Base-by-base conservation (phyloP, 2,797 vertebrate genomes). In the Spheniscus humboldti region DNA sequence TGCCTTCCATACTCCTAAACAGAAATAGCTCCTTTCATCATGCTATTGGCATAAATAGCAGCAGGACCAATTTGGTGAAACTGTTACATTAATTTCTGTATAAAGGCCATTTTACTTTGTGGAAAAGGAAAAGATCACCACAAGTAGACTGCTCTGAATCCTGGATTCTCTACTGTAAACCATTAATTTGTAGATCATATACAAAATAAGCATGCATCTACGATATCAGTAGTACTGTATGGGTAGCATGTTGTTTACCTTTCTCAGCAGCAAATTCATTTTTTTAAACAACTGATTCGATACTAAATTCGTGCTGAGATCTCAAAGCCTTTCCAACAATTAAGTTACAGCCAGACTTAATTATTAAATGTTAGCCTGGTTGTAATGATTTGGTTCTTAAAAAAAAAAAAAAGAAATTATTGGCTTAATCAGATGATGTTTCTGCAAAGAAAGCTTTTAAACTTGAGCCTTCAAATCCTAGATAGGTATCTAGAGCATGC, bases 21-120 rank as follows among this genome's bases (percentile, higher is more conserved):
- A 91, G 37, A 94, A 93, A 85, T 74, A 91, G 6, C 45, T 96
- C 19, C 45, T 96, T 96, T 87, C 41, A 64, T 91, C 84, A 55
- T 20, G 30, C 9, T 77, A 39, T 64, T 87, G 77, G 53, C 69
- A 83, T 75, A 94, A 96, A 87, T 37, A 88, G 27, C 56, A 93
- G 19, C 69, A 97, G 84, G 39, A 73, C 24, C 31, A 72, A 73
- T 87, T 64, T 83, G 19, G n/a, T 59, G 15, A 85, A 96, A 76
- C 20, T 28, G 47, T 63, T 73, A 47, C 17, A 91, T 74, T 73
- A 86, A 91, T 94, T 96, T 93, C 33, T 28, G 7, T 43, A 41
- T 81, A 76, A 92, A 93, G 52, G 22, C 8, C 31, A 66, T 73
- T 88, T 95, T 64, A 19, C 56, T 89, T 72, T 52, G 56, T 91